Evolutionary conservation across 2,797 vertebrate species (phyloP).

Genomic region (Mormyrops attenuatus): DNA sequence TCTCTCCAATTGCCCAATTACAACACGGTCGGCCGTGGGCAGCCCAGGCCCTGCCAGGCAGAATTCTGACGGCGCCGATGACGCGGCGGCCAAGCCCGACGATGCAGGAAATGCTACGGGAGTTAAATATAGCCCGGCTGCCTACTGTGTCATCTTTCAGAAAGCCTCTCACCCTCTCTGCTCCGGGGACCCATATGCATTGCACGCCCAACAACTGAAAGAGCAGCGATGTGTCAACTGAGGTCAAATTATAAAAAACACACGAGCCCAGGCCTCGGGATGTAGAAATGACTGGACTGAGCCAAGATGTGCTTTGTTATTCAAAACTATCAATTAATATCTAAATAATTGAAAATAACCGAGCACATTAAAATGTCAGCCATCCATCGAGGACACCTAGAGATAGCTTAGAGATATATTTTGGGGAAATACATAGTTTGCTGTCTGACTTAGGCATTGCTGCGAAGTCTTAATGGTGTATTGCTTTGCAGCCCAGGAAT

Average conservation of each 20-base stretch:
- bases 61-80: conserved; percentile 8
- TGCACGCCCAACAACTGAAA: conserved; percentile 19
- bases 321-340: conserved; percentile 18
- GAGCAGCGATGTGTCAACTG: not conserved
- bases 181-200: conserved; percentile 15
- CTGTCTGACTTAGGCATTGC: not conserved
- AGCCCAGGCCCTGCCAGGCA: conserved; percentile 12
- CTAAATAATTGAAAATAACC: not conserved
- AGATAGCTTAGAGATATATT: not conserved
- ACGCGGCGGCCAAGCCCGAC: not conserved
- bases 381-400: not conserved
- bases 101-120: conserved; percentile 19
- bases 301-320: not conserved
- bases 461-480: not conserved
- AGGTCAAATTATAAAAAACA: not conserved
- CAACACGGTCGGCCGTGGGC: conserved; percentile 11
- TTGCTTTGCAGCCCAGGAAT: not conserved
- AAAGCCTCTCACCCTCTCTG: conserved; percentile 43
- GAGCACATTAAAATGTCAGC: not conserved
- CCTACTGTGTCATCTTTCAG: not conserved
- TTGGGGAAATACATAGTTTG: not conserved
- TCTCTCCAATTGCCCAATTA: conserved; percentile 28
- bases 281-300: conserved; percentile 15
- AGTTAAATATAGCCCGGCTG: conserved; percentile 27
- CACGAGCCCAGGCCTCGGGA: not conserved